Conservation (phyloP, 30 jellyfish, hydroid and myxozoan species). For the Calvadosia cruxmelitensis region DNA sequence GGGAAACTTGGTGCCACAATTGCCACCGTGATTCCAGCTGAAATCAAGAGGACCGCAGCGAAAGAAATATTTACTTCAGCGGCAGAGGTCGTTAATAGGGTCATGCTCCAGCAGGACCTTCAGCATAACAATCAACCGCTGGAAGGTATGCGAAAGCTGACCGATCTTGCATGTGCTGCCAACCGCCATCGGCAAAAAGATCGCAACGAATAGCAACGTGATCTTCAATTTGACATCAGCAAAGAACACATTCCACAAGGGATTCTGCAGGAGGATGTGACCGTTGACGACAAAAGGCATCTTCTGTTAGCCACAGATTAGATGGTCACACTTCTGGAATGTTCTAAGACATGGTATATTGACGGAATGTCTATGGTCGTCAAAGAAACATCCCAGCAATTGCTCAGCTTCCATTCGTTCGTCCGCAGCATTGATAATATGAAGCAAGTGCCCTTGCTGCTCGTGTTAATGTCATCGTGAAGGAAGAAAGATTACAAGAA, state of each 20-base stretch:
- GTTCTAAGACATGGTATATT: constrained; percentile 5
- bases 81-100: neutral
- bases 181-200: constrained; percentile 9
- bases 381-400: too few relatives aligned
- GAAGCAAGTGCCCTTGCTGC: constrained; percentile 3
- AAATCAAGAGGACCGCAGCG: neutral
- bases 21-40: constrained; percentile 5
- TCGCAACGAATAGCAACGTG: constrained; percentile 2
- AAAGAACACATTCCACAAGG: neutral
- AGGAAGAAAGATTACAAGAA: neutral
- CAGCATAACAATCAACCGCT: neutral
- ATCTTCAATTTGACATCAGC: neutral
- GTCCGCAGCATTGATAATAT: too few relatives aligned
- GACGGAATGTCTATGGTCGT: too few relatives aligned
- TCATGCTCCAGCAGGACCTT: neutral
- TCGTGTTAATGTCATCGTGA: constrained; percentile 2
- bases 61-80: constrained; percentile 1
- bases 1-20: constrained; percentile 1
- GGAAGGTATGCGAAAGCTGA: neutral
- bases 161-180: neutral
- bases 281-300: neutral
- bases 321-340: neutral
- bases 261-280: constrained; percentile 3
- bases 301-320: constrained; percentile 2
- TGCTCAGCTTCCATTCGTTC: too few relatives aligned